A percentile compares a stretch with the other conserved stretches of the same genome.
Evolutionary conservation across 30 jellyfish, hydroid and myxozoan genomes (phyloP).

Genomic region (Catostylus mosaicus): DNA sequence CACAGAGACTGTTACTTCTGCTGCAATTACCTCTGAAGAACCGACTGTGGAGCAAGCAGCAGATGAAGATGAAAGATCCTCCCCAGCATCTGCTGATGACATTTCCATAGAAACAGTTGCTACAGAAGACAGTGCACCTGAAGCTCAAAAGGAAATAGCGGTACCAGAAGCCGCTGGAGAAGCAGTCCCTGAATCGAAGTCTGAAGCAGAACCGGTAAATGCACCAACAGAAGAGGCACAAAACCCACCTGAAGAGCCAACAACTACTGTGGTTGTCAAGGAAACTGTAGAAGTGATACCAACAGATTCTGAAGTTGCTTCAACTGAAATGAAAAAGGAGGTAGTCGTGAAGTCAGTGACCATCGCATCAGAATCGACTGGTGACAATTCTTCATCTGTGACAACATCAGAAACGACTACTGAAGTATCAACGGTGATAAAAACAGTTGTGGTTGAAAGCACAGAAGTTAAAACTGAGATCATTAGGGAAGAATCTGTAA

Average conservation of each 20-base stretch:
- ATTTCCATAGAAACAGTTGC: not conserved
- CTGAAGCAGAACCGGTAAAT: not conserved
- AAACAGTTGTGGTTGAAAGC: conserved; percentile 11
- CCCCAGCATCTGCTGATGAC: not conserved
- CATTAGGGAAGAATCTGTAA: not conserved
- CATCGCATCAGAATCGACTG: not conserved
- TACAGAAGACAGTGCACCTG: not conserved
- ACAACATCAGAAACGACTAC: not conserved
- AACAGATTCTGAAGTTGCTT: not conserved
- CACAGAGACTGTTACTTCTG: not conserved
- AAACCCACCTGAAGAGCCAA: not conserved
- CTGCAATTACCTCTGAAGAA: not conserved
- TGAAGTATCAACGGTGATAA: not conserved
- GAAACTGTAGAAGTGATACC: not conserved
- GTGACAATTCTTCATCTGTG: not conserved
- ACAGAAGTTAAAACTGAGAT: not conserved
- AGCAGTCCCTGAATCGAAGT: not conserved
- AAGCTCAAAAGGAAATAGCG: not conserved
- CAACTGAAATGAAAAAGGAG: not conserved
- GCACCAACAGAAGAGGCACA: conserved; percentile 3
- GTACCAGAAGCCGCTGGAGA: not conserved
- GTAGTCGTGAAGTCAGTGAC: not conserved
- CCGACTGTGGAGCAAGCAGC: not conserved
- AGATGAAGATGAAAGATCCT: not conserved
- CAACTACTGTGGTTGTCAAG: not conserved